Evolutionary conservation across 2,888 invertebrate genomes (phyloP).

Genomic region (Podabrus alpinus): DNA sequence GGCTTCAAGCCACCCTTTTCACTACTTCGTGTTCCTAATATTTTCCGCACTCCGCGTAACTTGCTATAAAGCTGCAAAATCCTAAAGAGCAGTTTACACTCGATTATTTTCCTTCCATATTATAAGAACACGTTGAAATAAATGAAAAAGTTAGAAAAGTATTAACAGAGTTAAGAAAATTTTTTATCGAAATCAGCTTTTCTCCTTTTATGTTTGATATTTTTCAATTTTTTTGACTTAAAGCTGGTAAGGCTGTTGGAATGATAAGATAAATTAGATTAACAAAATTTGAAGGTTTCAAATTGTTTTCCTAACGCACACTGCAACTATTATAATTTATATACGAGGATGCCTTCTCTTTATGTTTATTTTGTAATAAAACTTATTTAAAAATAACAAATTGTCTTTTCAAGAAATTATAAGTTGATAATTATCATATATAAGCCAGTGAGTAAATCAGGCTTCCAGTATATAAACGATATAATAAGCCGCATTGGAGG

Average conservation of each 20-base stretch:
- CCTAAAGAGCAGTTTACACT: conserved; percentile 33
- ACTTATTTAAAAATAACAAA: background rate
- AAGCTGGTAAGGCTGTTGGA: background rate
- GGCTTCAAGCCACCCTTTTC: conserved; percentile 46
- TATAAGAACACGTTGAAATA: background rate
- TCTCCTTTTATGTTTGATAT: background rate
- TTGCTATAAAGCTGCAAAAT: conserved; percentile 40
- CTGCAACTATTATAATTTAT: too few relatives aligned
- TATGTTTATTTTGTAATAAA: background rate
- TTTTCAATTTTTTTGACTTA: background rate
- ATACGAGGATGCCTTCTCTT: background rate
- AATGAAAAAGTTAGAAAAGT: background rate
- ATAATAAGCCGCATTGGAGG: conserved; percentile 36
- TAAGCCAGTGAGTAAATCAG: conserved; percentile 27
- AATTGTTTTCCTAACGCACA: too few relatives aligned
- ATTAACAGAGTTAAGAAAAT: background rate
- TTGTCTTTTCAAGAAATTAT: background rate
- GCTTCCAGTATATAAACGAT: conserved; percentile 38
- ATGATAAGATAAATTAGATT: background rate
- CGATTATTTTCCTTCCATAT: conserved; percentile 15
- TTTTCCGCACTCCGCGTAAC: conserved; percentile 34
- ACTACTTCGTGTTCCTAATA: conserved; percentile 26
- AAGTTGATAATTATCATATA: conserved; percentile 13
- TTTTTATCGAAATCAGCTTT: background rate
- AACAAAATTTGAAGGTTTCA: background rate